phyloP scores from a whole-genome alignment of 2,113 vertebrate genomes.

The Carlito syrichta region DNA sequence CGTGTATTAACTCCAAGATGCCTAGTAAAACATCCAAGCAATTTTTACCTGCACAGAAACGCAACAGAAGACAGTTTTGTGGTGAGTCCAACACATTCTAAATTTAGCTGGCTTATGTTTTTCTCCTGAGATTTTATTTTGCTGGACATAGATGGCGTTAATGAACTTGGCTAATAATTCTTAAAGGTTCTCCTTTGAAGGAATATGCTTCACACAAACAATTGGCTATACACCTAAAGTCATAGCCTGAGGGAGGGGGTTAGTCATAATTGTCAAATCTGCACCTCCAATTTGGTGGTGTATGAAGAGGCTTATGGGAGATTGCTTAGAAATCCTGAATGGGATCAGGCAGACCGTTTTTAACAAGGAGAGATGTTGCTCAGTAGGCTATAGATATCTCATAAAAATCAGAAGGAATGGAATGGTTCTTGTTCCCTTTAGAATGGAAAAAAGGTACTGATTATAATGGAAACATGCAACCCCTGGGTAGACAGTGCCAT shows the following conservation, averaged over 20 bases:
- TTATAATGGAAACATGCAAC: background rate
- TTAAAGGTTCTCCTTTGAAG: background rate
- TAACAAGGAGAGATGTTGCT: background rate
- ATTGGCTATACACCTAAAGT: background rate
- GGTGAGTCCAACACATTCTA: background rate
- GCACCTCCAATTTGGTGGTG: background rate
- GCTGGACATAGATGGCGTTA: background rate
- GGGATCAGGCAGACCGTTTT: background rate
- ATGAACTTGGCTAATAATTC: background rate
- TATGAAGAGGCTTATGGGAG: background rate
- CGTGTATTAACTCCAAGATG: background rate
- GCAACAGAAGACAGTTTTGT: background rate
- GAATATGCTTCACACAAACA: background rate
- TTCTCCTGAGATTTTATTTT: background rate
- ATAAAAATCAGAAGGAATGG: background rate
- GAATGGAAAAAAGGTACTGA: background rate
- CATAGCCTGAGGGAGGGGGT: background rate
- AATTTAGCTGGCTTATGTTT: slow-evolving; percentile 4
- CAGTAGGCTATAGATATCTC: background rate
- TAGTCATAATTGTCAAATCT: background rate
- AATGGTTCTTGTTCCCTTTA: background rate
- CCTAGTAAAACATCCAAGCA: background rate
- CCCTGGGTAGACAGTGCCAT: background rate
- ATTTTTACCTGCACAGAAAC: background rate
- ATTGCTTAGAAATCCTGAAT: background rate